Evolutionary conservation across 2,888 invertebrate genomes (phyloP), one percentile per base, ranked within the genome.

Genomic region (Liodrosophila aerea): DNA sequence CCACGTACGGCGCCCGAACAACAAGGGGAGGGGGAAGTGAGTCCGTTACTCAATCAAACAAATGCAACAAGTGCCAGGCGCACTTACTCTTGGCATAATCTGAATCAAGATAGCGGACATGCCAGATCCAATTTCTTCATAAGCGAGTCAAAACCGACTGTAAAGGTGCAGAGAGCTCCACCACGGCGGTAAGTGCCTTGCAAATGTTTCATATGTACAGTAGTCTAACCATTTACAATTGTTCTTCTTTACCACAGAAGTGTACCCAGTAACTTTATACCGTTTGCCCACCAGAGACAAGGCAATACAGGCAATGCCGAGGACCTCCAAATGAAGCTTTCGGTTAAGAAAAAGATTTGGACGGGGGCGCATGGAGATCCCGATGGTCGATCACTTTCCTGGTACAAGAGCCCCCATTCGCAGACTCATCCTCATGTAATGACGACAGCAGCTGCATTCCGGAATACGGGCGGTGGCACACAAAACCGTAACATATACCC

Each of bases 331-430:
- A 92, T 94, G 5, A 94, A 94, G 87, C 88, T 95, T 4, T 92
- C 94, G 0, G 86, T 95, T 22, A 94, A 93, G 84, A 94, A 93
- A 87, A 94, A 94, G 89, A 91, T 95, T 41, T 95, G 95, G 95
- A 93, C 93, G 1, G 95, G 95, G 4, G 72, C 89, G 59, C 73
- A 91, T 46, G 71, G 68, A 0, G 78, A 76, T 2, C 43, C 60
- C 0, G 78, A 77, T 9, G 16, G 64, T 45, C 80, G 89, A 43
- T 94, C 94, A 0, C 73, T 95, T 15, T 93, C 94, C 9, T 95
- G 94, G 94, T 93, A 93, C 7, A 91, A 92, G 51, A 92, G 93
- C 0, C 60, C 64, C 12, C 74, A 64, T 27, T 41, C 44, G 8
- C 59, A 64, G 13, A 27, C 64, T 1, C 63, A 64, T n/a, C n/a